Base-by-base conservation (phyloP, 2,797 vertebrate genomes). In the Poecilia velifera region DNA sequence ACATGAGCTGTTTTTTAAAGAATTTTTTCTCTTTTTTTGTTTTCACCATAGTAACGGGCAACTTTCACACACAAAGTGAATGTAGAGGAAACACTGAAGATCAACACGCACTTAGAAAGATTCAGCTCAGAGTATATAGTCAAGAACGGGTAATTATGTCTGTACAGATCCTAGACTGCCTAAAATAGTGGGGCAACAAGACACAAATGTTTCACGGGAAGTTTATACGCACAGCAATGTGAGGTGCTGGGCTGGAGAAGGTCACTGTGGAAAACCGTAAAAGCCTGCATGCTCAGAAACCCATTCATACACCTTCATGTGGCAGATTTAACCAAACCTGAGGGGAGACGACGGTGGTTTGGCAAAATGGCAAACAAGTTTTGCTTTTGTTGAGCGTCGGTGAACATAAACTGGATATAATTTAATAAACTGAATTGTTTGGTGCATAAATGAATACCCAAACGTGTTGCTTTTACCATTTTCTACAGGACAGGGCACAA, bases 71-170 rank as follows among this genome's bases (percentile, higher is more conserved):
- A 39, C 81, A 80, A 86, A 77, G 88, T 90, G 87, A 92, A 93
- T 89, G 91, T 88, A 89, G 91, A 93, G 91, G 93, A 94, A 94
- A 94, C 92, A 93, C 91, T 90, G 90, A 94, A 94, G 90, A 91
- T 94, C 90, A 92, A 93, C 94, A 94, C 92, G 68, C 89, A 93
- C 92, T 91, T 93, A 91, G 90, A 95, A 93, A 94, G 92, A 89
- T 91, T 94, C 90, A 94, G 93, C 90, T 94, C 92, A 93, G 92
- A 94, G 93, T 94, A 94, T 90, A 95, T 94, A 94, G 91, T 94
- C 86, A 83, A 93, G 92, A 71, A 94, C 91, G 91, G 87, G 89
- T 93, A 92, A 87, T 92, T 93, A 94, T 90, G 89, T 95, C 94
- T 95, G 94, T 94, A 95, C 94, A 94, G 85, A 82, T 92, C 91